Conservation (phyloP, 2,113 vertebrate species). For the Chunga burmeisteri region DNA sequence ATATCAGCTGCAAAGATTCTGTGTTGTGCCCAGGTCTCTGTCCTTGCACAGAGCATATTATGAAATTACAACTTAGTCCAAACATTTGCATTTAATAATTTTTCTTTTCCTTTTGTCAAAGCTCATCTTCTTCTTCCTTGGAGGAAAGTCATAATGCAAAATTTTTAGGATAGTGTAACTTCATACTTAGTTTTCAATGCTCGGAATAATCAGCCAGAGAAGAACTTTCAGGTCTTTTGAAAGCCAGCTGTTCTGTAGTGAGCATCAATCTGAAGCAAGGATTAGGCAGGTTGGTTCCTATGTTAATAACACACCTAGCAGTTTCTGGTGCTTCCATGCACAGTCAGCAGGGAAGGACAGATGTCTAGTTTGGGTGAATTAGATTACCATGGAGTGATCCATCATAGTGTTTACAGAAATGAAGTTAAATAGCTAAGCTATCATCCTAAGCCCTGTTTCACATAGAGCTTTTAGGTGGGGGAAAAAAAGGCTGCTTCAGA, state of each 20-base stretch:
- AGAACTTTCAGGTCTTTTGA: background rate
- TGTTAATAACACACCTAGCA: background rate
- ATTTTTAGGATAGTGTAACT: background rate
- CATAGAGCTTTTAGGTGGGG: background rate
- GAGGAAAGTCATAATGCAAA: background rate
- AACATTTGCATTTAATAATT: background rate
- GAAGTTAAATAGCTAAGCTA: background rate
- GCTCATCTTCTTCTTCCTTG: background rate
- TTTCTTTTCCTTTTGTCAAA: background rate
- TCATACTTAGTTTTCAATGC: background rate
- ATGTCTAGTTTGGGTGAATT: background rate
- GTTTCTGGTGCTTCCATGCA: background rate
- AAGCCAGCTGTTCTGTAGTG: background rate
- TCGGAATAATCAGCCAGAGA: background rate
- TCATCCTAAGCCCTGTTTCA: background rate
- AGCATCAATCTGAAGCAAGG: background rate
- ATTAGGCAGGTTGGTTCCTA: background rate
- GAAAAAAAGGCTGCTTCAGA: background rate
- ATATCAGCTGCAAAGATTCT: background rate
- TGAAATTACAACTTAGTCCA: background rate
- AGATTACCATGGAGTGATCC: background rate
- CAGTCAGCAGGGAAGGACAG: background rate
- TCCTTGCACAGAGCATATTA: background rate
- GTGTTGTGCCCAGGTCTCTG: background rate
- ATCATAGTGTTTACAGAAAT: background rate